Base-by-base conservation (phyloP, 37 sponge, comb jelly and placozoan species). In the Oopsacas minuta region DNA sequence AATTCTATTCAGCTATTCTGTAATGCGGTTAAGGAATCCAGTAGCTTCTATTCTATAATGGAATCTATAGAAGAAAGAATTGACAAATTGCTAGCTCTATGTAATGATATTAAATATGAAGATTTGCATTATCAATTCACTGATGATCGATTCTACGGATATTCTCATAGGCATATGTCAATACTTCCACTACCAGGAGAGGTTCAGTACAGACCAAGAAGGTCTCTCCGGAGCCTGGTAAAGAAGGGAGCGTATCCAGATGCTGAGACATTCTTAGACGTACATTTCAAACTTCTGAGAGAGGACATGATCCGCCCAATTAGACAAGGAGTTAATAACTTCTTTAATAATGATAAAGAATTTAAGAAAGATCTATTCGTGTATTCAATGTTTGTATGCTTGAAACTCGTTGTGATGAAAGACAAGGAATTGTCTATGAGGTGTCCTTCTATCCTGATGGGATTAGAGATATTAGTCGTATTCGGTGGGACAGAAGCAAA, bases 231-330 rank as follows among this genome's bases (percentile, higher is more conserved):
- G 28, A 3, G 75, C 30, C 30, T 61, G 75, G 28, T n/a, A 32
- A n/a, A 61, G 75, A 61, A 86, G 23, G 93, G 91, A 30, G 53
- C 20, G 1, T 94, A 91, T 81, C 75, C 84, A 30, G 83, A 85
- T 35, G 90, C 89, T 88, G 87, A 91, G 86, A 90, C 91, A 35
- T 95, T 92, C 85, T 87, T 88, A 38, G 91, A 95, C 51, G 83
- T 89, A 0, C 95, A 95, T 53, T 95, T 95, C 85, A 90, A 87
- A 22, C 85, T 95, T 17, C 85, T 95, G 36, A 75, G 95, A 37
- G 95, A 95, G 85, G 95, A 95, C 81, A 92, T 95, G 82, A 49
- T 95, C 0, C 90, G 89, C 30, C 95, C 95, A 25, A 90, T 95
- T 0, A 86, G 95, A 37, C 39, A 52, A 36, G 95, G 95, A 7